Base-by-base conservation (phyloP, 2,888 invertebrate genomes). In the Trachelus tabidus region DNA sequence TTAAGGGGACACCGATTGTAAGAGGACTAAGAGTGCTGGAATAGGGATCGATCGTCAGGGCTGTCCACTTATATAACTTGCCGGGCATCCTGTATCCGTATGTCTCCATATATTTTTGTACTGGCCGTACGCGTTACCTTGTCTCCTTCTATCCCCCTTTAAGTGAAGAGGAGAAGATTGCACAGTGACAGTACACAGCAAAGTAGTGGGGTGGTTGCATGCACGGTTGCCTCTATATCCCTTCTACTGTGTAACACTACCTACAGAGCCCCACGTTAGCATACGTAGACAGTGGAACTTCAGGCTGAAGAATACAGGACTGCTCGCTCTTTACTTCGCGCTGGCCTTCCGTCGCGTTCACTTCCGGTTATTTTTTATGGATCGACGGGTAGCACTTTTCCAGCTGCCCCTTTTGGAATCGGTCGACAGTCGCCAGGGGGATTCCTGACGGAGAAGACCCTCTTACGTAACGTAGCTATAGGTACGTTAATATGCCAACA, bases 291-390 rank as follows among this genome's bases (percentile, higher is more conserved):
- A 31, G 73, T 56, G 68, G 33, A 73, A 73, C 73, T 76, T 73
- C 73, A 76, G 68, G 68, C 76, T 76, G 68, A 68, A 69, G 56
- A 34, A 68, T 68, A 73, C 68, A 73, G 68, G 68, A 31, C 68
- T 73, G 73, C 56, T 69, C 40, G 77, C 76, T 74, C 76, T 77
- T 82, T 81, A 82, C 69, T 77, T 77, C 77, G 79, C 81, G 80
- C 76, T 77, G n/a, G 75, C 76, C 76, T 75, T 77, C 76, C 77
- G 76, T 74, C 79, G 76, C 68, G 73, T 75, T 23, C 76, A 79
- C 77, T 77, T 82, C 79, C 79, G 73, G 80, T 77, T 68, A 23
- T 9, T 77, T 77, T 37, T 73, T 56, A 73, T 23, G 37, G 33
- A 37, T 71, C 69, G 23, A 69, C 69, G 75, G 30, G 11, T 75